A percentile compares a stretch with the other conserved stretches of the same genome.
Conservation (phyloP, 2,888 invertebrate species). For the Pterostichus niger region DNA sequence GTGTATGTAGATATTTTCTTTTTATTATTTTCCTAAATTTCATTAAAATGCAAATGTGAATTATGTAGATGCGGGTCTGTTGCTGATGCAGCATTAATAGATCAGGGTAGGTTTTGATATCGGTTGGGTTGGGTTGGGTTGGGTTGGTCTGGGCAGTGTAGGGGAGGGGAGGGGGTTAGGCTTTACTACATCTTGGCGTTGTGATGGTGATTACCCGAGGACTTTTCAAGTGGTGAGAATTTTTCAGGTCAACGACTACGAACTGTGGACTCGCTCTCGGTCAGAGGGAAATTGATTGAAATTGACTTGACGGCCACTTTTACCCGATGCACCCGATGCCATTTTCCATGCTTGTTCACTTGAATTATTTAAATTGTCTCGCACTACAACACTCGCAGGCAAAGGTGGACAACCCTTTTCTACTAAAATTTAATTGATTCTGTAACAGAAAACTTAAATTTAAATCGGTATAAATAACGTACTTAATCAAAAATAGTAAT, state of each 20-base stretch:
- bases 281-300: constrained; percentile 18
- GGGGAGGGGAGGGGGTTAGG: neutral
- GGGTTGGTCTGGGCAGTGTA: neutral
- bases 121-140: neutral
- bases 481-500: too few species aligned
- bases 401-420: too few species aligned
- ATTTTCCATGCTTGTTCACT: too few species aligned
- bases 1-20: neutral
- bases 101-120: constrained; percentile 9
- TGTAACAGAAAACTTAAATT: too few species aligned
- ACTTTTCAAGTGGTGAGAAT: constrained; percentile 22
- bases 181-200: too few species aligned
- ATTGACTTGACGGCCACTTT: constrained; percentile 36
- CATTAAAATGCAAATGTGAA: constrained; percentile 56
- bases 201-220: constrained; percentile 24
- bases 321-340: neutral
- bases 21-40: constrained; percentile 45
- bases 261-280: neutral
- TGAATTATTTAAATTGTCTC: too few species aligned
- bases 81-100: constrained; percentile 55
- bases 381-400: too few species aligned
- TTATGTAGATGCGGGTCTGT: constrained; percentile 50
- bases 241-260: constrained; percentile 18
- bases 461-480: too few species aligned
- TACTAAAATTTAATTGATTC: too few species aligned